phyloP scores from a whole-genome alignment of 2,797 vertebrate species.

The Chelon auratus region DNA sequence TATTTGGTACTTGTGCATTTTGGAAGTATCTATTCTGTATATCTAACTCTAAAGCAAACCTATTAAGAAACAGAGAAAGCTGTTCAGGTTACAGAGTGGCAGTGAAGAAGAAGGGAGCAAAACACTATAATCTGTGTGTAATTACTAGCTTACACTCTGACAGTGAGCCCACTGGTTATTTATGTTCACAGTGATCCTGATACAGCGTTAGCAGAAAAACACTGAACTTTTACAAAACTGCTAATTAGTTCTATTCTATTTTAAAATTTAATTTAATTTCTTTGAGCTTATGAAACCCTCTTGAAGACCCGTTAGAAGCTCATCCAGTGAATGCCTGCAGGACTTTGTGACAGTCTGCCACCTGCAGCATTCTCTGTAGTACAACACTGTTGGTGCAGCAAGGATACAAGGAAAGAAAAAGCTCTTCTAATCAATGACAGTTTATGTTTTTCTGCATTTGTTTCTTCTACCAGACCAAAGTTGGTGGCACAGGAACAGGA shows the following conservation, averaged over 20 bases:
- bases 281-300: background rate
- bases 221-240: background rate
- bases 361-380: constrained; percentile 14
- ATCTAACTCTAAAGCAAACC: no score
- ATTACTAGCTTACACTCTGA: constrained; percentile 36
- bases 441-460: background rate
- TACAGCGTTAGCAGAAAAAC: background rate
- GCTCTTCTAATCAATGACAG: no score
- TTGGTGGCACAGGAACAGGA: constrained; percentile 82
- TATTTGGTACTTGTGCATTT: background rate
- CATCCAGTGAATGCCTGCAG: background rate
- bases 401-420: background rate
- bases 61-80: background rate
- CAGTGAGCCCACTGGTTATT: constrained; percentile 27
- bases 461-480: constrained; percentile 88
- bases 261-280: no score
- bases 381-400: background rate
- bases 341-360: constrained; percentile 34
- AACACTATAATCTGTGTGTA: constrained; percentile 43
- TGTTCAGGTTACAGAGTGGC: background rate
- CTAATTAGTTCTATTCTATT: no score
- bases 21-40: background rate
- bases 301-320: background rate
- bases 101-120: background rate
- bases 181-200: constrained; percentile 24